phyloP scores from a whole-genome alignment of 2,113 vertebrate species.

The Hemichromis elongatus region DNA sequence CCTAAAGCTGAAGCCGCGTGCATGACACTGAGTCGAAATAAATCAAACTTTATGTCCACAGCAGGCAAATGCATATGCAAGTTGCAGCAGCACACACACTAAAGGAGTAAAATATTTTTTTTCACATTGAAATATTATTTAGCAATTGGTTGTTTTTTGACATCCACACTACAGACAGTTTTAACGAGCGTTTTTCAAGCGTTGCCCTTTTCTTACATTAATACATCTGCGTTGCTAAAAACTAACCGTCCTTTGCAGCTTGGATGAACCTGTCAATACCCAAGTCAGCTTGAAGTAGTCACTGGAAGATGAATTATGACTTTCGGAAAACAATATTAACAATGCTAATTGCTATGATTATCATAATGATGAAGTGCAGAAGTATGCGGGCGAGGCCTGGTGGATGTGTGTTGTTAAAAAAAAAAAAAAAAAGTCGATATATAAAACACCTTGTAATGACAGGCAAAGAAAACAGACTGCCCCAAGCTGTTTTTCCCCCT shows the following conservation, averaged over 20 bases:
- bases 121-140: background rate
- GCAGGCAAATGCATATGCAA: constrained; percentile 51
- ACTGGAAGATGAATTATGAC: constrained; percentile 46
- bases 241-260: background rate
- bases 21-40: constrained; percentile 47
- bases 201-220: background rate
- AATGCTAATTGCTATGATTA: constrained; percentile 69
- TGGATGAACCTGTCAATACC: constrained; percentile 38
- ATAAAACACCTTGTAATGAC: constrained; percentile 70
- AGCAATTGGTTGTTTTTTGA: background rate
- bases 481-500: constrained; percentile 47
- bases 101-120: background rate
- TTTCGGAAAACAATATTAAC: constrained; percentile 63
- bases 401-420: constrained; percentile 18
- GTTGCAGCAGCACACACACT: background rate
- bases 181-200: background rate
- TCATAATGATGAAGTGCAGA: constrained; percentile 52
- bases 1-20: constrained; percentile 15
- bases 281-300: constrained; percentile 12
- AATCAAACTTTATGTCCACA: constrained; percentile 61
- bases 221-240: background rate
- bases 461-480: constrained; percentile 68
- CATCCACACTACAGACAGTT: background rate
- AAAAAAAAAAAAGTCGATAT: constrained; percentile 47
- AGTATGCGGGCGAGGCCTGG: background rate